A percentile compares a stretch with the other conserved stretches of the same genome.
These are phyloP conservation scores for Paradisaea rubra DNA, from an alignment of 2,113 vertebrate species.

Conservation along the genomic window DNA sequence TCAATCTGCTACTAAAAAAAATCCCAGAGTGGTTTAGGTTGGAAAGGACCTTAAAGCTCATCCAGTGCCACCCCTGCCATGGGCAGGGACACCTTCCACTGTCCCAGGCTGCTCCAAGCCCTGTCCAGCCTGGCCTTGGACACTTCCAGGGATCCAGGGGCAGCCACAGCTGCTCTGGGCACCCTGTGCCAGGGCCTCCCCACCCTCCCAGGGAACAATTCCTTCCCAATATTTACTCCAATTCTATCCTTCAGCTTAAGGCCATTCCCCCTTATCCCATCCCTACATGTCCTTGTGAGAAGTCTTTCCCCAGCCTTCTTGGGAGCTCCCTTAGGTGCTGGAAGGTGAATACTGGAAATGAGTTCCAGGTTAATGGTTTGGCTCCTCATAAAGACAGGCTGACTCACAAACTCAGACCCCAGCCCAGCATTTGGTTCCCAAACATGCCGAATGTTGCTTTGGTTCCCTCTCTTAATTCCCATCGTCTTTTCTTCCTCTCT, in stretches of 20 bases:
- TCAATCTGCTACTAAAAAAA: not conserved
- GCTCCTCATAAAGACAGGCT: not conserved
- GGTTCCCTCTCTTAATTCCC: not conserved
- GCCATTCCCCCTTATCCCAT: not conserved
- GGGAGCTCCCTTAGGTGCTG: not conserved
- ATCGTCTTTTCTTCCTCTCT: not conserved
- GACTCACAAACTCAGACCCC: not conserved
- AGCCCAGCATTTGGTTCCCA: not conserved
- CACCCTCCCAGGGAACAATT: not conserved
- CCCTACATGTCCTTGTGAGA: not conserved
- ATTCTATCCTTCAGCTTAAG: not conserved
- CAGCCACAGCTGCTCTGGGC: not conserved
- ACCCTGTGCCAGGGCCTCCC: not conserved
- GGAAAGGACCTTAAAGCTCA: not conserved
- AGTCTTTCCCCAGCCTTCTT: not conserved
- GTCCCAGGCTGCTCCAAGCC: not conserved
- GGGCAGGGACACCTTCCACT: not conserved
- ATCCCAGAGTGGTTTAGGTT: not conserved
- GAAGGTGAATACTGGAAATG: not conserved
- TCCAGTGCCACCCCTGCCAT: accelerated
- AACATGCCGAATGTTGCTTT: not conserved
- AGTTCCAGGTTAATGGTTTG: not conserved
- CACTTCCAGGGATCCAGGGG: not conserved
- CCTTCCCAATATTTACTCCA: not conserved
- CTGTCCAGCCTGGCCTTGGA: accelerated